A percentile compares a stretch with the other conserved stretches of the same genome.
These are phyloP conservation scores for Mamestra configurata DNA, from an alignment of 1,140 invertebrate genomes.

Conservation along the genomic window DNA sequence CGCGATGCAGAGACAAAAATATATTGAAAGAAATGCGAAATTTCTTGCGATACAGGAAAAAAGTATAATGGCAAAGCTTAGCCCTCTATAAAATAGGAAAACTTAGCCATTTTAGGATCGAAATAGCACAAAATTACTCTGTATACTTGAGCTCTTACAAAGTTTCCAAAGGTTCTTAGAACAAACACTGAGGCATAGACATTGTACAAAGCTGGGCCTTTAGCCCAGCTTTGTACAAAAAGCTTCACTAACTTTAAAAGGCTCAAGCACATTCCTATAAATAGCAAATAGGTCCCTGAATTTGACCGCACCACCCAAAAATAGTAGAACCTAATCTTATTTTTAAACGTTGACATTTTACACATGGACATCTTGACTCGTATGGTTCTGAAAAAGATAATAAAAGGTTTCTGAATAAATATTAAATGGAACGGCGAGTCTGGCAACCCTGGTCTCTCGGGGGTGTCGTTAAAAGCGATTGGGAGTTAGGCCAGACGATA, in stretches of 20 bases:
- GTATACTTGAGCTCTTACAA: too few species aligned
- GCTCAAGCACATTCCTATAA: background rate
- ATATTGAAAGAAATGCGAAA: too few species aligned
- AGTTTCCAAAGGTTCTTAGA: too few species aligned
- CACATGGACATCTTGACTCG: background rate
- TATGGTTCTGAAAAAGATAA: conserved; percentile 1
- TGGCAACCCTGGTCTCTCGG: background rate
- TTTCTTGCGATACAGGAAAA: too few species aligned
- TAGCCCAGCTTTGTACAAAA: background rate
- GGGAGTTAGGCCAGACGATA: background rate
- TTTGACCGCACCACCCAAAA: background rate
- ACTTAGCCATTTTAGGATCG: too few species aligned
- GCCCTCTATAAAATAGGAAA: too few species aligned
- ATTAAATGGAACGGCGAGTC: conserved; percentile 17
- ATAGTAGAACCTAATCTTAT: background rate
- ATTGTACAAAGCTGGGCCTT: too few species aligned
- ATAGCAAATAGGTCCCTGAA: background rate
- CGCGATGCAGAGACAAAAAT: too few species aligned
- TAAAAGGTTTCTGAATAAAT: conserved; percentile 11
- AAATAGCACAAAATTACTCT: too few species aligned
- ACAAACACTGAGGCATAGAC: too few species aligned
- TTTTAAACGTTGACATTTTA: conserved; percentile 8
- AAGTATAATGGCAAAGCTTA: too few species aligned
- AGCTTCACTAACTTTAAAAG: background rate
- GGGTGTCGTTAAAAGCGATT: conserved; percentile 15